Conservation (phyloP, 2,113 vertebrate genomes). For the Barbus barbus region DNA sequence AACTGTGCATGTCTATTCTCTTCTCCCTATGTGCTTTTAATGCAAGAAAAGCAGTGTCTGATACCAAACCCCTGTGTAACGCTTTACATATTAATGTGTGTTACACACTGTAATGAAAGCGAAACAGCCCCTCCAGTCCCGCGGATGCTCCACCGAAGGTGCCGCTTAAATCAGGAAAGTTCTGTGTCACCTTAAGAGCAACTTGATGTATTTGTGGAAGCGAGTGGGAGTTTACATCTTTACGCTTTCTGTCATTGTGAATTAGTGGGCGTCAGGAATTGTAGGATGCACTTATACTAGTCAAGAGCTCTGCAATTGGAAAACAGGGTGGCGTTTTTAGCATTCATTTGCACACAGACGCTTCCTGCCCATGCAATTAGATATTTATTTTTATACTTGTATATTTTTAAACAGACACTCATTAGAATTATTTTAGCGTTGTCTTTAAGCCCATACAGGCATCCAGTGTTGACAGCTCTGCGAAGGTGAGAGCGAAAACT, state of each 20-base stretch:
- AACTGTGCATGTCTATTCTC: slow-evolving; percentile 1
- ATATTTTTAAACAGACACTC: background rate
- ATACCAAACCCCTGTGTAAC: background rate
- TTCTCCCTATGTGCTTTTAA: background rate
- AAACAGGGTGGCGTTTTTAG: slow-evolving; percentile 45
- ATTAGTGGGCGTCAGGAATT: slow-evolving; percentile 47
- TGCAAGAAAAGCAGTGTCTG: slow-evolving; percentile 13
- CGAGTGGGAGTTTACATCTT: slow-evolving; percentile 53
- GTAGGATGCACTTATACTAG: slow-evolving; percentile 49
- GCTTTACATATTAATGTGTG: slow-evolving; percentile 31
- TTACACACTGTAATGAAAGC: background rate
- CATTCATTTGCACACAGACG: slow-evolving; percentile 30
- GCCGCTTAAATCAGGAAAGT: background rate
- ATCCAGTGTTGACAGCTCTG: slow-evolving; percentile 8
- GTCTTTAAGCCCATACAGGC: slow-evolving; percentile 7
- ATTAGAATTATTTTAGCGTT: slow-evolving; percentile 8
- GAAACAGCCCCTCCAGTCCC: background rate
- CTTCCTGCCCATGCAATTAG: slow-evolving; percentile 36
- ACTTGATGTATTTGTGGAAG: slow-evolving; percentile 44
- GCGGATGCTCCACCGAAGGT: background rate
- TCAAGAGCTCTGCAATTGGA: slow-evolving; percentile 32
- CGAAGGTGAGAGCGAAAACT: too few relatives aligned
- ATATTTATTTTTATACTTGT: background rate
- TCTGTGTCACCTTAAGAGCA: slow-evolving; percentile 25
- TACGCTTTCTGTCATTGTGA: slow-evolving; percentile 53